Evolutionary conservation across 2,113 vertebrate species (phyloP).

Genomic region (Erinaceus europaeus): DNA sequence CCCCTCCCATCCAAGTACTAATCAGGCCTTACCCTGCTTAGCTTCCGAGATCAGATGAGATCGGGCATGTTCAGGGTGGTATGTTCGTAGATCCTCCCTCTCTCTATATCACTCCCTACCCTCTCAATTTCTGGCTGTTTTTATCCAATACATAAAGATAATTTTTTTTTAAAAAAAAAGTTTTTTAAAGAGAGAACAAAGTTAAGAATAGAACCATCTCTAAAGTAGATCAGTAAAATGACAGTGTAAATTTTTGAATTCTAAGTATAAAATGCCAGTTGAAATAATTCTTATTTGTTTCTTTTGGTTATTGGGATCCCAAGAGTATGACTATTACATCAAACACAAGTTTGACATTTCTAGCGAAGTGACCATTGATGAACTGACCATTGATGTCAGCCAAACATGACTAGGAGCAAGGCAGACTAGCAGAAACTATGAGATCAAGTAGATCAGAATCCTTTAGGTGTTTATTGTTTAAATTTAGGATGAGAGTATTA

Average conservation of each 20-base stretch:
- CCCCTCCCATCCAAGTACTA: no score
- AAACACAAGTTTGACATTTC: not conserved
- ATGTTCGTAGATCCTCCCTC: no score
- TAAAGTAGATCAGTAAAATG: not conserved
- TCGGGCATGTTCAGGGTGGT: no score
- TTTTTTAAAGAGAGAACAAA: not conserved
- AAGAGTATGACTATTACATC: not conserved
- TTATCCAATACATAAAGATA: no score
- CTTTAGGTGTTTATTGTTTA: not conserved
- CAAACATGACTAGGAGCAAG: not conserved
- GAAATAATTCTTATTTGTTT: not conserved
- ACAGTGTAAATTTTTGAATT: not conserved
- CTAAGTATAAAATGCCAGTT: not conserved
- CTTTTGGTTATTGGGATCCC: not conserved
- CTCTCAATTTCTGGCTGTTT: no score
- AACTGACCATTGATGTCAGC: not conserved
- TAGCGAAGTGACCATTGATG: not conserved
- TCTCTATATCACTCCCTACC: no score
- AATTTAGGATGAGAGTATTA: not conserved
- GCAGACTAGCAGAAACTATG: not conserved
- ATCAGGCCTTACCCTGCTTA: no score
- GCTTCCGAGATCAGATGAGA: no score
- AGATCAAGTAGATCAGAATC: not conserved
- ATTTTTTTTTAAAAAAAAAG: not conserved
- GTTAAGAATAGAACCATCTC: not conserved